Evolutionary conservation across 2,113 vertebrate genomes (phyloP), one percentile per base, ranked within the genome.

Genomic region (Diphyllodes magnificus): DNA sequence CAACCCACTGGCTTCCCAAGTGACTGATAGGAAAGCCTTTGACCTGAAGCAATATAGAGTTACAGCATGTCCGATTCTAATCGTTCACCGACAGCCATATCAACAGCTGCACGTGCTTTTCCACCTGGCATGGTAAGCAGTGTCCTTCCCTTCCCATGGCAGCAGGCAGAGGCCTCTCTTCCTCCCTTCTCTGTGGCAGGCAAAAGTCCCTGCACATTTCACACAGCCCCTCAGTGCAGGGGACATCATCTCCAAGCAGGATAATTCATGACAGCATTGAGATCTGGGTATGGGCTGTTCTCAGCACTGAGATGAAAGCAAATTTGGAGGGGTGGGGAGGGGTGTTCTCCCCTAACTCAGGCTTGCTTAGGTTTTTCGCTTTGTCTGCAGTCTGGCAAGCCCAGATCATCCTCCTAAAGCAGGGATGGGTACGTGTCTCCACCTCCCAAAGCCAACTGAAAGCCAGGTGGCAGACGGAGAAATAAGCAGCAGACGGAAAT

Each of bases 41-140:
- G 94, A 96, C 93, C 93, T 35, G 80, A 56, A 96, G 88, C 92
- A 39, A 65, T 75, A 70, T 1, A 82, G 82, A 88, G 93, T 88
- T 93, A 93, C 80, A 75, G 88, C 85, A 83, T 0, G 3, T 86
- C 59, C 1, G 2, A 81, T 75, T 88, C 71, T 78, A 66, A 60
- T 90, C 92, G 10, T 60, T 91, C 79, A 49, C 68, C 0, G 0
- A 53, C 61, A 70, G 59, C 82, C 82, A 76, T 78, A 88, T 45
- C 45, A 88, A 77, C 88, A 93, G 85, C 82, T 78, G 87, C 84
- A 69, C 9, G n/a, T n/a, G 51, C 80, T 84, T 51, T 44, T 66
- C 59, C 76, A 92, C 64, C 86, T 37, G 68, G 64, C 22, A 10
- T 4, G 16, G 60, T 22, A 63, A 56, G 57, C 77, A 31, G 28